A percentile compares a stretch with the other conserved stretches of the same genome.
phyloP scores from a whole-genome alignment of 2,797 vertebrate species.

The Vireo griseus region DNA sequence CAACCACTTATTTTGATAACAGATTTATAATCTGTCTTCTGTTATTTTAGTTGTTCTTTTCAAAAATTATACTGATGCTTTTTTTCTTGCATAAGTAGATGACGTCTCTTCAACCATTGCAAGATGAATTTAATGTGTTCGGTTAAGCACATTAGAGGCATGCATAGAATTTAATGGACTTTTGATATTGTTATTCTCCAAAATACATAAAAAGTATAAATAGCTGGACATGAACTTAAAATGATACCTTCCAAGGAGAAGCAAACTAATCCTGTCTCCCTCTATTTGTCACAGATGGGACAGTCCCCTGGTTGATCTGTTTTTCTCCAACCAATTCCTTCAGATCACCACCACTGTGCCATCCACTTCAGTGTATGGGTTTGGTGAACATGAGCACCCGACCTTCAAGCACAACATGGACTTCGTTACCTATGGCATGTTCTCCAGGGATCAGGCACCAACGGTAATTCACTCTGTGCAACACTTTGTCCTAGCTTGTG shows the following conservation, averaged over 20 bases:
- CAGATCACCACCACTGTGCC: constrained; percentile 30
- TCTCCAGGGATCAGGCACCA: constrained; percentile 32
- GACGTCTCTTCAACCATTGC: not conserved
- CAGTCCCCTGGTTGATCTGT: not conserved
- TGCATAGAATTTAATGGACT: not conserved
- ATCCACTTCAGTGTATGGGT: constrained; percentile 30
- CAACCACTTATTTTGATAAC: constrained; percentile 34
- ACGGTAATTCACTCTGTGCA: not conserved
- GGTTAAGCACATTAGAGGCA: not conserved
- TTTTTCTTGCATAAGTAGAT: not conserved
- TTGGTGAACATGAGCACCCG: constrained; percentile 30
- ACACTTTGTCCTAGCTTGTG: not conserved
- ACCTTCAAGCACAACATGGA: constrained; percentile 61
- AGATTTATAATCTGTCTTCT: constrained; percentile 13
- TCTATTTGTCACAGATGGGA: constrained; percentile 31
- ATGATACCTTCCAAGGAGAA: not conserved
- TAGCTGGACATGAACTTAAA: not conserved
- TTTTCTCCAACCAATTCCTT: constrained; percentile 54
- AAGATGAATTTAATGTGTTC: not conserved
- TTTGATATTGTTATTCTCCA: not conserved
- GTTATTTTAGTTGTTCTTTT: constrained; percentile 28
- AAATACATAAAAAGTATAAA: not conserved
- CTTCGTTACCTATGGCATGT: constrained; percentile 48
- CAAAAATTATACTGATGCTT: not conserved
- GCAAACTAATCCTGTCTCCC: not conserved